Percentiles rank a stretch among this genome's conserved stretches.
These are phyloP conservation scores for Etheostoma nigrum DNA, from an alignment of 2,797 vertebrate species.

Conservation along the genomic window DNA sequence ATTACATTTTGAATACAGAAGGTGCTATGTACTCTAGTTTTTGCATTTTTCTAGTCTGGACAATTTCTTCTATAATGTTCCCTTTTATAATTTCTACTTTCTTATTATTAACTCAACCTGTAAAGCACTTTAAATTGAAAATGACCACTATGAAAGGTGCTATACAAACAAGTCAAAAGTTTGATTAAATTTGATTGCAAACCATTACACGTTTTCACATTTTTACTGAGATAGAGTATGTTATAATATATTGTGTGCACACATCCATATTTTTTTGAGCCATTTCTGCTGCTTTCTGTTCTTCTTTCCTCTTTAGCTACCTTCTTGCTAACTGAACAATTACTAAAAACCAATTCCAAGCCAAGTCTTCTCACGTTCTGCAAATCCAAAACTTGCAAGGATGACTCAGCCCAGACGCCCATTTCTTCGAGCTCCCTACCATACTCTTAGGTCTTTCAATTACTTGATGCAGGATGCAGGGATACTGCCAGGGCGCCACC, in stretches of 20 bases:
- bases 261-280: neutral
- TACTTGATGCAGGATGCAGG: conserved; percentile 81
- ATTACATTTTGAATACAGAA: conserved; percentile 7
- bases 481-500: conserved; percentile 77
- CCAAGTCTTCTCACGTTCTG: conserved; percentile 26
- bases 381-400: conserved; percentile 44
- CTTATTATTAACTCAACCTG: neutral
- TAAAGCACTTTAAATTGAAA: neutral
- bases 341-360: neutral
- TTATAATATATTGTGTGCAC: conserved; percentile 1
- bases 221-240: too few species aligned
- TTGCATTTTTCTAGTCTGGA: neutral
- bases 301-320: neutral
- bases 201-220: neutral
- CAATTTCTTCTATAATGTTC: neutral
- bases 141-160: neutral
- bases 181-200: neutral
- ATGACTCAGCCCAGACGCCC: conserved; percentile 58
- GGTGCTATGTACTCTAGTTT: neutral
- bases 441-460: conserved; percentile 79
- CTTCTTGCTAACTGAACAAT: neutral
- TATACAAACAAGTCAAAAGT: conserved; percentile 5
- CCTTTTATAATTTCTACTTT: neutral
- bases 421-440: conserved; percentile 32
- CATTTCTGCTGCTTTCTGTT: neutral